A percentile compares a stretch with the other conserved stretches of the same genome.
These are phyloP conservation scores for Drosophila setifemur DNA, from an alignment of 1,140 invertebrate genomes.

Conservation along the genomic window DNA sequence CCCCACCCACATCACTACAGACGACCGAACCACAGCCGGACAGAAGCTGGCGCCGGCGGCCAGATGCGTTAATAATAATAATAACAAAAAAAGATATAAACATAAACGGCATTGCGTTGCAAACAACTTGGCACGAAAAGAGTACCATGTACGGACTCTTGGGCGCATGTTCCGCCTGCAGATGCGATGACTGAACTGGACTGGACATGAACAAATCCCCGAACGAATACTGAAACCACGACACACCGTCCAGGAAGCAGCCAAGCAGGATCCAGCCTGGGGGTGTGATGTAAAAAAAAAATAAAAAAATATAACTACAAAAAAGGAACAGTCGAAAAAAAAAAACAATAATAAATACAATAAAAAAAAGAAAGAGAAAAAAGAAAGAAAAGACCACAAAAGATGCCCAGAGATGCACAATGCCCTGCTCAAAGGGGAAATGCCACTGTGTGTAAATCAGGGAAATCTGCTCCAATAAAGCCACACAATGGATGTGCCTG, in stretches of 20 bases:
- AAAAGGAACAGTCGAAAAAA: not conserved
- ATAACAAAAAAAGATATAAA: not conserved
- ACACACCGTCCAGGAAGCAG: not conserved
- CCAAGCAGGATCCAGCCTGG: not conserved
- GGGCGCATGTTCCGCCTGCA: slow-evolving; percentile 35
- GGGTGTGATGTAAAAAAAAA: slow-evolving; percentile 3
- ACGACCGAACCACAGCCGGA: not conserved
- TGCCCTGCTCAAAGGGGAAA: not conserved
- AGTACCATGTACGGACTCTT: slow-evolving; percentile 18
- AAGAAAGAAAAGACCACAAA: not conserved
- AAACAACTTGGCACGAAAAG: no score
- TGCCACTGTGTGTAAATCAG: not conserved
- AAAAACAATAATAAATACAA: not conserved
- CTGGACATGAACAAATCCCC: no score
- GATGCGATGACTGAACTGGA: slow-evolving; percentile 19
- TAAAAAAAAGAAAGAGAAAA: not conserved
- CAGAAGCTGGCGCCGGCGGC: slow-evolving; percentile 18
- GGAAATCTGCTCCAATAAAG: not conserved
- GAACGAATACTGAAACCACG: not conserved
- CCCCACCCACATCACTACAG: not conserved
- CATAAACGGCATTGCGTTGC: slow-evolving; percentile 1
- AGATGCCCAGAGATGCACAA: slow-evolving; percentile 7
- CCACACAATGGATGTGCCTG: slow-evolving; percentile 8
- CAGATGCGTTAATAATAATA: not conserved
- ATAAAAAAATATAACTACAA: not conserved